Conservation (phyloP, 2,113 vertebrate genomes). For the Megalops atlanticus region DNA sequence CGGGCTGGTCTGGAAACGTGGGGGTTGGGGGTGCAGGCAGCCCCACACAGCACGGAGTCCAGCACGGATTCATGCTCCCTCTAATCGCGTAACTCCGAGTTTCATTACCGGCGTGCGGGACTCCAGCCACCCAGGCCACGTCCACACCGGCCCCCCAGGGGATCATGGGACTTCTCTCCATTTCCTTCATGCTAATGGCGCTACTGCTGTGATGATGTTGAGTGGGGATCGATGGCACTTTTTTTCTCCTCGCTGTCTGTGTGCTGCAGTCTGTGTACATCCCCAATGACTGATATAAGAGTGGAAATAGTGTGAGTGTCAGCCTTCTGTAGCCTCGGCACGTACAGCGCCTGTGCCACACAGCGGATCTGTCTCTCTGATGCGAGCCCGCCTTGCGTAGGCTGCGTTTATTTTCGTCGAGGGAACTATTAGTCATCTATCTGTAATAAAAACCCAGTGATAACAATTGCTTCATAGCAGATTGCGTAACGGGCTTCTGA, state of each 20-base stretch:
- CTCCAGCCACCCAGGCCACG: neutral
- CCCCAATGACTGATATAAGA: neutral
- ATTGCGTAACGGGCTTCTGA: neutral
- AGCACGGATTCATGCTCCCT: neutral
- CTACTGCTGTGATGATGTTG: neutral
- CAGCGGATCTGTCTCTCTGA: neutral
- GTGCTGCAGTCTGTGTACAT: neutral
- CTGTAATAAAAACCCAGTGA: conserved; percentile 6
- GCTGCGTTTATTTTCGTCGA: neutral
- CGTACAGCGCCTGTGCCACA: neutral
- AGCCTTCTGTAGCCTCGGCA: too few relatives aligned
- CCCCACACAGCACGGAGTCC: neutral
- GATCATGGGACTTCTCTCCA: neutral
- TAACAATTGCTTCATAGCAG: neutral
- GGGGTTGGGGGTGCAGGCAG: neutral
- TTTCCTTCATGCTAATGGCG: neutral
- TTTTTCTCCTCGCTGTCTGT: neutral
- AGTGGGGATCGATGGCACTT: neutral
- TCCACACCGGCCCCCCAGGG: neutral
- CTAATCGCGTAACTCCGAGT: neutral
- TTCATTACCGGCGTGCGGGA: neutral
- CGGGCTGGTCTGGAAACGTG: neutral
- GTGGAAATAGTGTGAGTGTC: too few relatives aligned
- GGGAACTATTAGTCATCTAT: neutral
- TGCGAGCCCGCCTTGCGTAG: neutral